phyloP scores from a whole-genome alignment of 2,113 vertebrate species.

The Thryonomys swinderianus region DNA sequence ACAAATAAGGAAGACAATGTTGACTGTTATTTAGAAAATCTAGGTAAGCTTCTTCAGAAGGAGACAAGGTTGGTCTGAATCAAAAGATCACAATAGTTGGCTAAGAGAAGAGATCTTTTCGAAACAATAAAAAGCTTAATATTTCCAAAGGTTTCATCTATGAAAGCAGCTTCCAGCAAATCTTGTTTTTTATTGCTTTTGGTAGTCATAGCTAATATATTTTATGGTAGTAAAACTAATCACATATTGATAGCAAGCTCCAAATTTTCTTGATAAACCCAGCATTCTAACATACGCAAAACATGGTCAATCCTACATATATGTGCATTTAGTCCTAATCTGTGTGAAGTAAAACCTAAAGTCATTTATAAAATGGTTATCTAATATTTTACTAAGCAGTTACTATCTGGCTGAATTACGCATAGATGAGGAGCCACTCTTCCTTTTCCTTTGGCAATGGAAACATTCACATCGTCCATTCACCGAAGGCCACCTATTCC shows the following conservation, averaged over 20 bases:
- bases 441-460: background rate
- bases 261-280: slow-evolving; percentile 18
- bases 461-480: background rate
- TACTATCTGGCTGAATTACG: too few species aligned
- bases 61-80: background rate
- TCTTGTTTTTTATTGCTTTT: slow-evolving; percentile 27
- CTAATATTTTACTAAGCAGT: slow-evolving; percentile 13
- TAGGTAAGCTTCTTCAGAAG: background rate
- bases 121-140: slow-evolving; percentile 47
- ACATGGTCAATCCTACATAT: background rate
- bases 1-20: slow-evolving; percentile 58
- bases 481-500: background rate
- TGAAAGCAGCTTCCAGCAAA: slow-evolving; percentile 5
- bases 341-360: background rate
- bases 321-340: background rate
- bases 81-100: background rate
- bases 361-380: slow-evolving; percentile 13
- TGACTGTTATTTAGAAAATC: slow-evolving; percentile 37
- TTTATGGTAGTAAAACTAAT: slow-evolving; percentile 28
- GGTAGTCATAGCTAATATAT: background rate
- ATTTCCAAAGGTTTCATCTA: background rate
- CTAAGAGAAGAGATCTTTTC: slow-evolving; percentile 18
- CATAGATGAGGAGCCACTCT: background rate
- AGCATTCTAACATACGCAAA: background rate
- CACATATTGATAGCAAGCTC: slow-evolving; percentile 26